Conservation (phyloP, 2,113 vertebrate species). For the Colaptes auratus region DNA sequence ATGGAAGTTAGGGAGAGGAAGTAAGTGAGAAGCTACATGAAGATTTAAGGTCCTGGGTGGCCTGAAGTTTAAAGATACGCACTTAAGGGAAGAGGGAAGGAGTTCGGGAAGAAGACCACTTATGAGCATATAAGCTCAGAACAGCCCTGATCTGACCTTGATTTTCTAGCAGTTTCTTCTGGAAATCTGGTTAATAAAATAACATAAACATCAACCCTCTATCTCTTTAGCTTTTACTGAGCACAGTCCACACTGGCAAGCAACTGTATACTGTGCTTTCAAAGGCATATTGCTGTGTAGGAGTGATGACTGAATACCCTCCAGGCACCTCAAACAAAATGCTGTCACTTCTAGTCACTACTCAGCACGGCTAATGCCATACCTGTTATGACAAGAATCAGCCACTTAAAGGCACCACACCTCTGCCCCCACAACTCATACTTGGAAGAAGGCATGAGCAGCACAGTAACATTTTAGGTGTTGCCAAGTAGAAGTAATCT, state of each 20-base stretch:
- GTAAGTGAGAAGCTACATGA: neutral
- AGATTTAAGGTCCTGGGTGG: conserved; percentile 6
- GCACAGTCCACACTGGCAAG: conserved; percentile 35
- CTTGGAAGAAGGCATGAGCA: conserved; percentile 75
- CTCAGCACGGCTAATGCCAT: conserved; percentile 77
- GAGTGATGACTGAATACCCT: conserved; percentile 79
- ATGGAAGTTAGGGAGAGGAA: neutral
- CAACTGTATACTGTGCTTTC: conserved; percentile 59
- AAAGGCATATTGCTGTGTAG: conserved; percentile 64
- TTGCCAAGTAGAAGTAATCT: conserved; percentile 77
- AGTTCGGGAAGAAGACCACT: neutral
- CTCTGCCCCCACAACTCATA: conserved; percentile 80
- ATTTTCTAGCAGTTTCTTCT: neutral
- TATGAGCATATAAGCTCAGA: neutral
- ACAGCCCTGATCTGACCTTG: neutral
- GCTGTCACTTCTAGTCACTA: conserved; percentile 84
- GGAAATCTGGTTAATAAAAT: neutral
- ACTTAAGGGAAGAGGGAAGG: neutral
- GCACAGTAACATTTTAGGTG: conserved; percentile 71
- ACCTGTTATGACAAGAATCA: conserved; percentile 87
- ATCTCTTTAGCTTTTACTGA: conserved; percentile 5
- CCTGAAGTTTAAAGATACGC: neutral
- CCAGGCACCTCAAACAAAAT: conserved; percentile 76
- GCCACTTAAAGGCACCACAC: conserved; percentile 84
- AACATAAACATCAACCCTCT: conserved; percentile 1